Evolutionary conservation across 2,797 vertebrate species (phyloP).

Genomic region (Phrynocephalus guinanensis): DNA sequence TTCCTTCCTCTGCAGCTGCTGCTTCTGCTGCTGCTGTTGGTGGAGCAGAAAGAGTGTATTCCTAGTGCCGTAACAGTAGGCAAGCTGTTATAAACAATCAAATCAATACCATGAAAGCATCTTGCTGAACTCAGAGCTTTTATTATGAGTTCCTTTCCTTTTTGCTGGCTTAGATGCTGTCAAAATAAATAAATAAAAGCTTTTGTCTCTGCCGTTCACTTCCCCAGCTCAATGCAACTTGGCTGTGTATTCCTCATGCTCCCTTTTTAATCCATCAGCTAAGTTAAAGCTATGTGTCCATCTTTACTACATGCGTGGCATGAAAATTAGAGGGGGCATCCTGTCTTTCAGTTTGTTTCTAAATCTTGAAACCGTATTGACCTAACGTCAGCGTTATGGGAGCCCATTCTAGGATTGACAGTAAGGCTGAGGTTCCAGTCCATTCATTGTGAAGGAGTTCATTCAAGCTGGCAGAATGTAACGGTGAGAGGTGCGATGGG

Average conservation of each 20-base stretch:
- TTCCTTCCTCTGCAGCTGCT: too few species aligned
- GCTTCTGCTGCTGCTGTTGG: not conserved
- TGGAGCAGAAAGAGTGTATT: not conserved
- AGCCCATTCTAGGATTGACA: not conserved
- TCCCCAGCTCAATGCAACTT: not conserved
- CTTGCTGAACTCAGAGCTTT: not conserved
- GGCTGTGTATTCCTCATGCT: not conserved
- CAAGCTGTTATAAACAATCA: slow-evolving; percentile 17
- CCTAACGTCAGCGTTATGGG: not conserved
- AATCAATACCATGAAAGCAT: not conserved
- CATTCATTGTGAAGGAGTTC: not conserved
- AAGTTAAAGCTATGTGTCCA: not conserved
- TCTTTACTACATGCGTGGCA: not conserved
- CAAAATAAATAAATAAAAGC: not conserved
- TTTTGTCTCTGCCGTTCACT: not conserved
- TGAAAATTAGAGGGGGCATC: not conserved
- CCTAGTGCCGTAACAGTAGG: slow-evolving; percentile 25
- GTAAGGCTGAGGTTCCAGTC: not conserved
- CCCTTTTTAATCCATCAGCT: not conserved
- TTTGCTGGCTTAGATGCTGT: not conserved
- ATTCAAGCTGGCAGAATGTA: not conserved
- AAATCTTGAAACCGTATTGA: not conserved
- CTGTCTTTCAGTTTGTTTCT: not conserved
- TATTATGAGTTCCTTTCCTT: not conserved
- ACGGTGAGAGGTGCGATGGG: not conserved